These are phyloP conservation scores for Enteromius trimaculatus DNA, from an alignment of 2,797 vertebrate genomes.

Conservation along the genomic window DNA sequence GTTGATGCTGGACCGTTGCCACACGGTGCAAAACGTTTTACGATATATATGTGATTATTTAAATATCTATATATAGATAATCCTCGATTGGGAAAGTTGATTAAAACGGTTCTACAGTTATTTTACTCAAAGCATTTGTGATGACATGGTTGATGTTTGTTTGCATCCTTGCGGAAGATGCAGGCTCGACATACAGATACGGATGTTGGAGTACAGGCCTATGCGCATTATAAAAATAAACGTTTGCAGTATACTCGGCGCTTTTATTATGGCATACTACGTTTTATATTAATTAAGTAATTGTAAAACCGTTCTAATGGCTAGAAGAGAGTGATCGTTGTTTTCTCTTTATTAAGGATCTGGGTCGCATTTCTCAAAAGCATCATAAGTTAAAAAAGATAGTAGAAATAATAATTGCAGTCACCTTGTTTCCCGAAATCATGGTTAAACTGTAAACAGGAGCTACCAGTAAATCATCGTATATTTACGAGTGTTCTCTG, in stretches of 20 bases:
- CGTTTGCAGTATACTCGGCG: neutral
- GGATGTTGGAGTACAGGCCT: neutral
- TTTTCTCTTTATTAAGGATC: neutral
- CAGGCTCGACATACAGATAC: neutral
- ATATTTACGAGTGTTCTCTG: neutral
- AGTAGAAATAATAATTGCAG: neutral
- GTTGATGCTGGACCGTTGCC: slow-evolving; percentile 63
- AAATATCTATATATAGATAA: neutral
- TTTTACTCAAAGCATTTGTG: neutral
- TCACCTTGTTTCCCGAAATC: neutral
- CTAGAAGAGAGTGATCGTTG: neutral
- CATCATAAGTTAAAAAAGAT: neutral
- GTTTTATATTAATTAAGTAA: neutral
- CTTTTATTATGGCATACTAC: neutral
- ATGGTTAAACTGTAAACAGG: neutral
- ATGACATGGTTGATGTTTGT: neutral
- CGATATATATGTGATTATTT: slow-evolving; percentile 6
- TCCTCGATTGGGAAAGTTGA: neutral
- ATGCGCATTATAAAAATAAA: neutral
- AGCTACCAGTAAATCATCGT: neutral
- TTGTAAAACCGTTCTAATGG: neutral
- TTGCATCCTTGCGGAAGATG: slow-evolving; percentile 1
- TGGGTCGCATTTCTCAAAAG: neutral
- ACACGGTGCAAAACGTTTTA: slow-evolving; percentile 51
- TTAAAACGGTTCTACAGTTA: neutral